These are phyloP conservation scores for Spialia ferax DNA, from an alignment of 2,888 invertebrate genomes.

Conservation along the genomic window DNA sequence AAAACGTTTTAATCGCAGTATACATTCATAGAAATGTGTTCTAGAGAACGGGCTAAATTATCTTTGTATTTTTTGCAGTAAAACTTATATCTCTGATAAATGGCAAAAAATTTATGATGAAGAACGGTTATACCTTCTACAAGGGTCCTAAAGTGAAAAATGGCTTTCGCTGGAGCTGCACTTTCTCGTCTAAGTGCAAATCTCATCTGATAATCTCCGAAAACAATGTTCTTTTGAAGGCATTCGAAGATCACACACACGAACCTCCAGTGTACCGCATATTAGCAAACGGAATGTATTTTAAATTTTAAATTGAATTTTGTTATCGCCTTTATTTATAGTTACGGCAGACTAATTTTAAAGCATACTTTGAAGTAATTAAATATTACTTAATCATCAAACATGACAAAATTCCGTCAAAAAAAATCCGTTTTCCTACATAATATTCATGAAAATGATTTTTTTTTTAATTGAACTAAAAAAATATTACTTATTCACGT, in stretches of 20 bases:
- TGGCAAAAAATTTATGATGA: constrained; percentile 42
- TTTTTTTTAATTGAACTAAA: no score
- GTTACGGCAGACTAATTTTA: no score
- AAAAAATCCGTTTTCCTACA: no score
- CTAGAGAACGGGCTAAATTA: no score
- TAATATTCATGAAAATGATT: no score
- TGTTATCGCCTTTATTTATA: no score
- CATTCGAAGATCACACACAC: constrained; percentile 43
- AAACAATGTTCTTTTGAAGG: constrained; percentile 38
- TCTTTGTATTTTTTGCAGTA: constrained; percentile 34
- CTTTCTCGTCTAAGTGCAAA: constrained; percentile 48
- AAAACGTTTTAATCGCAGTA: no score
- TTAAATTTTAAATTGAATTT: constrained; percentile 9
- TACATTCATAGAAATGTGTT: no score
- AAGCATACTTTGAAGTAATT: no score
- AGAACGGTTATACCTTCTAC: constrained; percentile 48
- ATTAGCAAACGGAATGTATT: constrained; percentile 7
- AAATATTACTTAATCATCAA: no score
- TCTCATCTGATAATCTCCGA: constrained; percentile 41
- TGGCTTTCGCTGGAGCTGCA: constrained; percentile 53
- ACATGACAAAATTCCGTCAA: no score
- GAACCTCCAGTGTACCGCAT: constrained; percentile 40
- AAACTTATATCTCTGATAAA: constrained; percentile 28
- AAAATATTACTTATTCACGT: no score
- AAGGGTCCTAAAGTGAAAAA: constrained; percentile 27